Evolutionary conservation across 2,797 vertebrate species (phyloP), one percentile per base, ranked within the genome.

Genomic region (Melanitta fusca): DNA sequence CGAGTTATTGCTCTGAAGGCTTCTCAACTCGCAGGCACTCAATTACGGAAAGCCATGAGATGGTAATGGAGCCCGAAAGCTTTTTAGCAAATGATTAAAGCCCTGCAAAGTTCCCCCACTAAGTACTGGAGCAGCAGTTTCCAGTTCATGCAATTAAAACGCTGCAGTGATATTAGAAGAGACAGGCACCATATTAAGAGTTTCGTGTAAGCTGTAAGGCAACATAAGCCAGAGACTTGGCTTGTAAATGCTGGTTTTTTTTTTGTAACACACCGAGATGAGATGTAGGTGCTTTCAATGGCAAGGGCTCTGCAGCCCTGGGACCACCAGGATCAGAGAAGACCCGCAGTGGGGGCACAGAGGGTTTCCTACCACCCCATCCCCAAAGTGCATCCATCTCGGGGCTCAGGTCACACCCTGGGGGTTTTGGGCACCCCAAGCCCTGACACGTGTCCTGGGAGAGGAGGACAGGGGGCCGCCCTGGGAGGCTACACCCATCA

Each of bases 11-110:
- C 86, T 95, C 90, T 62, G 83, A 93, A 62, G 70, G 69, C 79
- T 96, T 88, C 64, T 88, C 77, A 70, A 38, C 60, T 89, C 36
- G 10, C 83, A 77, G 53, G 60, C 85, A 84, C 69, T 74, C 83
- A 82, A 78, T 92, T 95, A 80, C 70, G 66, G 49, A 73, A 58
- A 80, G 68, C 68, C 69, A 54, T 2, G 69, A 92, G 93, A 93
- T 2, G 38, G 69, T 82, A 96, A 96, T 75, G 61, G 39, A 95
- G 71, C 90, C 93, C 28, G 30, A 96, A 96, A 95, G 95, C 93
- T 87, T 95, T 97, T 92, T 65, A 93, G 81, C 84, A 85, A 88
- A 71, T 89, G 51, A 95, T 93, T 83, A 94, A 94, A 95, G 65
- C 53, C 62, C 57, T 78, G 86, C 3, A 19, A 96, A 91, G 81